phyloP scores from a whole-genome alignment of 2,888 invertebrate species.

The Galeopsomyia nigrocyanea region DNA sequence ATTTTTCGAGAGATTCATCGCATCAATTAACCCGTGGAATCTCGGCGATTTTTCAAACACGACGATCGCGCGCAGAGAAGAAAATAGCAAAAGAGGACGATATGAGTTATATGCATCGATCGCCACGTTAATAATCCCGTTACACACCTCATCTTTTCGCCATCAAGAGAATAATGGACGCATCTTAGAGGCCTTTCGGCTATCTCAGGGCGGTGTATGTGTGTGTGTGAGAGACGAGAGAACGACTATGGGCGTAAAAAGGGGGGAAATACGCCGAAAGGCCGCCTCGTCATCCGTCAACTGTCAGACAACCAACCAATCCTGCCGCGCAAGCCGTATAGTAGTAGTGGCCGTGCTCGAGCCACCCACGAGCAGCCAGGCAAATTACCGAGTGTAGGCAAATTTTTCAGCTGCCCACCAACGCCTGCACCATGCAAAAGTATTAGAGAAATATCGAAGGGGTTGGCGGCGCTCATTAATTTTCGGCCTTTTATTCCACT shows the following conservation, averaged over 20 bases:
- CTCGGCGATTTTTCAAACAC: too few relatives aligned
- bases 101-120: constrained; percentile 58
- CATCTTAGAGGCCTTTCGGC: constrained; percentile 44
- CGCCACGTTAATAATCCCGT: constrained; percentile 63
- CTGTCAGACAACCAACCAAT: constrained; percentile 68
- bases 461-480: neutral
- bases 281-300: constrained; percentile 69
- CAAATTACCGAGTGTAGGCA: constrained; percentile 47
- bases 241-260: constrained; percentile 13
- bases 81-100: constrained; percentile 36
- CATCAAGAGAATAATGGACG: constrained; percentile 59
- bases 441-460: constrained; percentile 8
- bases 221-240: constrained; percentile 40
- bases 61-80: constrained; percentile 8
- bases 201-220: constrained; percentile 27
- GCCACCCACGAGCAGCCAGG: constrained; percentile 62
- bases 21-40: too few relatives aligned
- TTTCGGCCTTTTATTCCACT: constrained; percentile 3
- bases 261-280: constrained; percentile 53
- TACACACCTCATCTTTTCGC: constrained; percentile 50
- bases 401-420: too few relatives aligned
- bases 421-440: too few relatives aligned
- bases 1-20: too few relatives aligned
- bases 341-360: constrained; percentile 49
- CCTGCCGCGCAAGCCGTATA: constrained; percentile 58